Percentiles rank a stretch among this genome's conserved stretches.
phyloP scores from a whole-genome alignment of 2,113 vertebrate genomes.

The Aegithalos caudatus region DNA sequence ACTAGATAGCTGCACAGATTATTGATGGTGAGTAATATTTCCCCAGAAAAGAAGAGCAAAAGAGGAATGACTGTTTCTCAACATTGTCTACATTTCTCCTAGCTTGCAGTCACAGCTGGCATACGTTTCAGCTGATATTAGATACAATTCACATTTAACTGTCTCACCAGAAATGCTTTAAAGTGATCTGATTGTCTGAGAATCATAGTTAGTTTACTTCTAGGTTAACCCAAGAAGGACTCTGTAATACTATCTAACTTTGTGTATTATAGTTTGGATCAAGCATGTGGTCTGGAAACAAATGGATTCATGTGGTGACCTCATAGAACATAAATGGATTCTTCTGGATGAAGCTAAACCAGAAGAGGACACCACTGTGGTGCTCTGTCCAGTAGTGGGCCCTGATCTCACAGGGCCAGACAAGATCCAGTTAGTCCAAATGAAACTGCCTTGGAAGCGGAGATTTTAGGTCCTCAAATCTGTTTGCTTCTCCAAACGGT shows the following conservation, averaged over 20 bases:
- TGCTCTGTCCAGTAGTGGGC: not conserved
- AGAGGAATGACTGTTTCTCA: not conserved
- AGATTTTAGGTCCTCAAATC: not conserved
- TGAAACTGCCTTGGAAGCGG: not conserved
- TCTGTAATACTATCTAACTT: not conserved
- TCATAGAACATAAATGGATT: not conserved
- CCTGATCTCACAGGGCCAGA: not conserved
- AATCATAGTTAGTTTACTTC: not conserved
- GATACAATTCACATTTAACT: not conserved
- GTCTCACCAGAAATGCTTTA: not conserved
- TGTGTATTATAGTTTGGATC: not conserved
- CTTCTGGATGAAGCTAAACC: not conserved
- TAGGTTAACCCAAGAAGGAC: not conserved
- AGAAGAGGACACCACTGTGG: accelerated
- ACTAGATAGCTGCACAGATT: not conserved
- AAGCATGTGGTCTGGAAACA: not conserved
- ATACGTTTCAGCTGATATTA: not conserved
- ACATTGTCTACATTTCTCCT: not conserved
- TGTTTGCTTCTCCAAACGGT: not conserved
- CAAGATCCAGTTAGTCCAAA: not conserved
- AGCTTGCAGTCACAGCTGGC: not conserved
- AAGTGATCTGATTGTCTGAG: not conserved
- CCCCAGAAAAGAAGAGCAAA: not conserved
- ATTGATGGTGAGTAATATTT: not conserved
- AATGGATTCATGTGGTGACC: not conserved